Evolutionary conservation across 2,113 vertebrate species (phyloP).

Genomic region (Brachirus orientalis): DNA sequence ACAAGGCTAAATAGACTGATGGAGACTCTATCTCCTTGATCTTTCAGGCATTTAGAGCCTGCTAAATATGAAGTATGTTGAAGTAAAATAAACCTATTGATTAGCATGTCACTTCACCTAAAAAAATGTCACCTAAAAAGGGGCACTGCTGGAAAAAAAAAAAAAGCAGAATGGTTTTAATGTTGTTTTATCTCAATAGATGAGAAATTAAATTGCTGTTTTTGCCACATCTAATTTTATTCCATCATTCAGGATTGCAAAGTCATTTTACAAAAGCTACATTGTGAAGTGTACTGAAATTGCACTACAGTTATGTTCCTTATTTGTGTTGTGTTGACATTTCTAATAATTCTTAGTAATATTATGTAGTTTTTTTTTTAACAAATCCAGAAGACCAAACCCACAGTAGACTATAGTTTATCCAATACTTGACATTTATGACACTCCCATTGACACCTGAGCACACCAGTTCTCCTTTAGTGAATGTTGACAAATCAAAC

Average conservation of each 20-base stretch:
- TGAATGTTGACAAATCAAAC: too few species aligned
- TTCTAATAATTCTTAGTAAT: not conserved
- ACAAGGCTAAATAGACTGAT: conserved; percentile 6
- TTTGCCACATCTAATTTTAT: conserved; percentile 1
- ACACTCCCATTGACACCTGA: too few species aligned
- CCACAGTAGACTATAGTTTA: too few species aligned
- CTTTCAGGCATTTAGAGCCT: not conserved
- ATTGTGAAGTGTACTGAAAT: conserved; percentile 3
- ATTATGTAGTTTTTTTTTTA: not conserved
- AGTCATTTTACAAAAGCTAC: not conserved
- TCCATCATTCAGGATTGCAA: not conserved
- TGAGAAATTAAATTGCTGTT: conserved; percentile 11
- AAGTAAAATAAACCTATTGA: conserved; percentile 6
- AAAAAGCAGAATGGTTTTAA: not conserved
- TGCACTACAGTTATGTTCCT: conserved; percentile 5
- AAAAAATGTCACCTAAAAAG: not conserved
- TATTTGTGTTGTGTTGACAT: not conserved
- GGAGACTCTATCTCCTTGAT: conserved; percentile 36
- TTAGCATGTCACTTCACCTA: conserved; percentile 40
- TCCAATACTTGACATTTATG: too few species aligned
- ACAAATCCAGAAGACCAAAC: not conserved
- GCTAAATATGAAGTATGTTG: not conserved
- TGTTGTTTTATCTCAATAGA: conserved; percentile 5
- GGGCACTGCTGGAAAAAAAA: conserved; percentile 6
- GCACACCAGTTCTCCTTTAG: too few species aligned